Evolutionary conservation across 2,113 vertebrate species (phyloP), one percentile per base, ranked within the genome.

Genomic region (Lepus americanus): DNA sequence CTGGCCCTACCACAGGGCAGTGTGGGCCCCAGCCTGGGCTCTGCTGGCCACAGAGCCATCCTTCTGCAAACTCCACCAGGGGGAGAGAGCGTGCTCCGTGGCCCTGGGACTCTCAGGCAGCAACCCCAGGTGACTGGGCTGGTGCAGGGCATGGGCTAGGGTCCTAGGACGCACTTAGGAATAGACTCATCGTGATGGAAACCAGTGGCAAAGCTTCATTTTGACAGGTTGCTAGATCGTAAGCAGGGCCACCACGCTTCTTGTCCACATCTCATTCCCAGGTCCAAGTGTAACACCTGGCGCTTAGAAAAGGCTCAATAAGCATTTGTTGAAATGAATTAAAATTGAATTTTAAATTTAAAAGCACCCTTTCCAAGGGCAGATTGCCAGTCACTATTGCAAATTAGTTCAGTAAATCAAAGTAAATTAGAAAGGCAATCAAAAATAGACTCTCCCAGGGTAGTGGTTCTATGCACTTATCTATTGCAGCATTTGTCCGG

Each of bases 341-440:
- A 94, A 97, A 97, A 97, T 95, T 95, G 95, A 97, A 95, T 94
- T 97, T 97, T 96, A 97, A 95, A 97, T 96, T 97, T 96, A 95
- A 96, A 95, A 92, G 29, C 73, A 95, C 82, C 74, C 91, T 97
- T 96, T 97, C 82, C 86, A 95, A 87, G 94, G 70, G 94, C 96
- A 25, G 51, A 89, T 87, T 95, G 96, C 94, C 92, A 96, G 92
- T 97, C 67, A 88, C 82, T 94, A 95, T 87, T 96, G 94, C 88
- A 94, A 97, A 96, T 96, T 86, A 94, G 82, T 95, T 96, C 82
- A 91, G 89, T 84, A 95, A 95, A 96, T 96, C 89, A 95, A 89
- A 95, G 90, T 90, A 92, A 96, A 96, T 97, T 90, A 96, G 90
- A 92, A 96, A 95, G 39, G 79, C 89, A 84, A 92, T 86, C 31